Conservation (phyloP, 2,113 vertebrate species). For the Sceloporus tristichus region DNA sequence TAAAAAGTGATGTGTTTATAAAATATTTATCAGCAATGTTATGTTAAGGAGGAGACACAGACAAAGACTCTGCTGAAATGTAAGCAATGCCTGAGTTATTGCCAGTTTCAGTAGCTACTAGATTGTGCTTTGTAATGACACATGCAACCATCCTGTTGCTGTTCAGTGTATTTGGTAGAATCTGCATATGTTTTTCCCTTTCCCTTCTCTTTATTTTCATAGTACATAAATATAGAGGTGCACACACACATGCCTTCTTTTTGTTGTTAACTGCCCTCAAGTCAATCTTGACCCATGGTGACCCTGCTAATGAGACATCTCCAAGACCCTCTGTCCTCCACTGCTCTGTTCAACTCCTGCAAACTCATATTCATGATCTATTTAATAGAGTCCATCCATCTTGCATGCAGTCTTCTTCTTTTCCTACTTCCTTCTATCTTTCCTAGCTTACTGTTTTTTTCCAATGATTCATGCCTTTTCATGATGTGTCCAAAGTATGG, state of each 20-base stretch:
- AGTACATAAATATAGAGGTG: background rate
- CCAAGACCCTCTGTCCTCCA: too few species aligned
- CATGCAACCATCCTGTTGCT: conserved; percentile 41
- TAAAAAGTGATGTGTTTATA: conserved; percentile 67
- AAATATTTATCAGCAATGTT: conserved; percentile 59
- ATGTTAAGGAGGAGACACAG: conserved; percentile 60
- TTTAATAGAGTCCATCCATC: too few species aligned
- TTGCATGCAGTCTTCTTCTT: too few species aligned
- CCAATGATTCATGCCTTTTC: too few species aligned
- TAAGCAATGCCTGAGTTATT: conserved; percentile 70
- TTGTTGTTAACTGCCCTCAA: too few species aligned
- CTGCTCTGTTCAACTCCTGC: too few species aligned
- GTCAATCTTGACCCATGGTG: too few species aligned
- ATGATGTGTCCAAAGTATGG: too few species aligned
- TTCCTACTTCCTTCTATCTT: too few species aligned
- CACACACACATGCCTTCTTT: background rate
- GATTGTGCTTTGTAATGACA: conserved; percentile 38
- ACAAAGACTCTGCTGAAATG: conserved; percentile 68
- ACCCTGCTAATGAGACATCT: too few species aligned
- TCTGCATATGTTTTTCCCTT: background rate
- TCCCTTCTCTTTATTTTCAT: background rate
- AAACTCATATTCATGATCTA: too few species aligned
- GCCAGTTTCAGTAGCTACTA: conserved; percentile 30
- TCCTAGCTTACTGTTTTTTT: too few species aligned
- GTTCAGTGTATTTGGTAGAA: conserved; percentile 34